A percentile compares a stretch with the other conserved stretches of the same genome.
Conservation (phyloP, 2,113 vertebrate genomes). For the Sinocyclocheilus maitianheensis region DNA sequence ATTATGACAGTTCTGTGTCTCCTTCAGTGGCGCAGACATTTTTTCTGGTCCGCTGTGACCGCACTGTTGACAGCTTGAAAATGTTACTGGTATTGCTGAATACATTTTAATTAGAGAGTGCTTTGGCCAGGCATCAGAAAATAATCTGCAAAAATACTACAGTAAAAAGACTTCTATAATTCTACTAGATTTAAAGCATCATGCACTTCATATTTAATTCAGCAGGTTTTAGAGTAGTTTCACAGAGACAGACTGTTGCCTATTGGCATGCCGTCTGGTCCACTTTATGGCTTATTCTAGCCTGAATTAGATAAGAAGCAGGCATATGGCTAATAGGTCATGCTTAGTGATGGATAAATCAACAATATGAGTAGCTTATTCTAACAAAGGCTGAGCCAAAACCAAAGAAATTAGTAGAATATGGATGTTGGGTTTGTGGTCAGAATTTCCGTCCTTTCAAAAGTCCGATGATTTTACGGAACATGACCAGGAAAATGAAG, state of each 20-base stretch:
- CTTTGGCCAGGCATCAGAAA: slow-evolving; percentile 34
- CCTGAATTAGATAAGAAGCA: neutral
- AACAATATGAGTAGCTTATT: neutral
- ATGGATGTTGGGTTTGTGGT: neutral
- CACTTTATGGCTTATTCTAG: neutral
- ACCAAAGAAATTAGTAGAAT: neutral
- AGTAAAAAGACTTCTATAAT: neutral
- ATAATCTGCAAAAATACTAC: slow-evolving; percentile 9
- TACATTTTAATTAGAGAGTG: slow-evolving; percentile 36
- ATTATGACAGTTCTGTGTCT: slow-evolving; percentile 28
- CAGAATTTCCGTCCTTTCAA: neutral
- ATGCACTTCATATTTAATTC: neutral
- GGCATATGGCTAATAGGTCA: neutral
- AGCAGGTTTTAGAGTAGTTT: neutral
- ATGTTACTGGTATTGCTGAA: slow-evolving; percentile 16
- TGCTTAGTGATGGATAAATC: neutral
- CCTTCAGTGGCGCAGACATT: slow-evolving; percentile 25
- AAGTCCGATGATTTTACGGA: slow-evolving; percentile 1
- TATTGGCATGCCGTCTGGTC: neutral
- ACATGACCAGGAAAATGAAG: neutral
- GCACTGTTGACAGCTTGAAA: slow-evolving; percentile 16
- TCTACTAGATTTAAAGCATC: slow-evolving; percentile 20
- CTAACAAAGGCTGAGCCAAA: slow-evolving; percentile 1
- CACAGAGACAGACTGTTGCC: neutral
- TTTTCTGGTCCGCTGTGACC: slow-evolving; percentile 1